Conservation (phyloP, 2,113 vertebrate genomes). For the Gymnarchus niloticus region DNA sequence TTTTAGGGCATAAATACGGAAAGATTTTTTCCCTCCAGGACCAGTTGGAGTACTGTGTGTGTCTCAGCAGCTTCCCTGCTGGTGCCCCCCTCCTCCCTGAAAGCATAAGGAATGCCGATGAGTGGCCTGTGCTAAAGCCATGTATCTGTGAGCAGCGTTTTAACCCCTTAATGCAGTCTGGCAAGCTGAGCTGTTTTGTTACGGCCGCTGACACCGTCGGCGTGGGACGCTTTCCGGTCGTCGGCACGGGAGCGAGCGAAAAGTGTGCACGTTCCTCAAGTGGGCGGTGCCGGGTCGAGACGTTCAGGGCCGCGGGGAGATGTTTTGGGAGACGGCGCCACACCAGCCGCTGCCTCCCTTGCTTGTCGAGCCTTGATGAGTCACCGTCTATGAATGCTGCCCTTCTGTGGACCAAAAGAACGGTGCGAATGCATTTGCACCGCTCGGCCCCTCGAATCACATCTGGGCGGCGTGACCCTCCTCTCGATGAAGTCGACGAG, state of each 20-base stretch:
- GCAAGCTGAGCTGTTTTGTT: background rate
- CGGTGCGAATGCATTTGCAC: constrained; percentile 44
- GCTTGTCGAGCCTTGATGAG: background rate
- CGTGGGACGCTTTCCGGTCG: background rate
- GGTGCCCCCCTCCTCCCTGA: background rate
- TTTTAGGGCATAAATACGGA: background rate
- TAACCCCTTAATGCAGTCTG: background rate
- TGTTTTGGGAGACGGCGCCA: background rate
- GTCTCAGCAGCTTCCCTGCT: background rate
- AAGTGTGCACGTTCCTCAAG: background rate
- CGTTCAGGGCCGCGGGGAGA: background rate
- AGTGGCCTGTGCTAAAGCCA: background rate
- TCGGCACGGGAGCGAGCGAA: background rate
- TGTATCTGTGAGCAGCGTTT: background rate
- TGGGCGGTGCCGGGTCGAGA: background rate
- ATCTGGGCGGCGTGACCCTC: constrained; percentile 21
- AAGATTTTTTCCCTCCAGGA: background rate
- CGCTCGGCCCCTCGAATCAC: constrained; percentile 32
- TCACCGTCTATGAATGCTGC: constrained; percentile 32
- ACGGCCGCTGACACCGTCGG: background rate
- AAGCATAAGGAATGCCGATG: background rate
- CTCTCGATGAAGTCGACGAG: constrained; percentile 25
- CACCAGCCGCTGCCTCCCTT: background rate
- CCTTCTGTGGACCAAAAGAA: constrained; percentile 33
- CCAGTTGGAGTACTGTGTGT: background rate